Evolutionary conservation across 2,113 vertebrate species (phyloP), one percentile per base, ranked within the genome.

Genomic region (Grus americana): DNA sequence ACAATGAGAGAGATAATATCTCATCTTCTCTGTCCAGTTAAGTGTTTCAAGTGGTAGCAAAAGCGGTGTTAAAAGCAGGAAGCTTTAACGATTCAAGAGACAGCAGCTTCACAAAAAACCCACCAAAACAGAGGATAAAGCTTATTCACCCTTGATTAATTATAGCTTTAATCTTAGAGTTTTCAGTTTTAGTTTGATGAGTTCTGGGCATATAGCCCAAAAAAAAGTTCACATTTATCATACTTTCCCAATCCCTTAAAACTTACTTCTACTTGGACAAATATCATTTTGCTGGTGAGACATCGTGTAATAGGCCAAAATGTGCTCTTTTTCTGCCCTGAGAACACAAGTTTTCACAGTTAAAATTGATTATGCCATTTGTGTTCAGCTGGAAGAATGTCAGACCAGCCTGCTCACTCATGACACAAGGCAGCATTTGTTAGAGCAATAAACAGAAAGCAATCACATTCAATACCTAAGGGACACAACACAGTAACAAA

Each of bases 401-500:
- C 2, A 0, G 73, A 52, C 5, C 40, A 36, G 57, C 4, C 27
- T 1, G 2, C 59, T 38, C 49, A 1, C 38, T 34, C 12, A 0
- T 12, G 18, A 36, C 38, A 50, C 47, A 44, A 65, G 66, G 71
- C 66, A 62, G 52, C 12, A 1, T 19, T 74, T 67, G 26, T 70
- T 19, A 52, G 34, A 49, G 70, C 50, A 20, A 59, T 1, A 38
- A 67, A 12, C 58, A 78, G 24, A 34, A 47, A 12, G 5, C 0
- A 2, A 23, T 3, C 38, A 3, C 81, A 18, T 2, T 1, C 2
- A 40, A 12, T 3, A 61, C 71, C 11, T 24, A 4, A 15, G 55
- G 62, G 30, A 36, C 11, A 16, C 11, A 16, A 3, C 6, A 2
- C 5, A 1, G 79, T 4, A 26, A 17, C 67, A 57, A 47, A 70